phyloP scores from a whole-genome alignment of 2,113 vertebrate species.

The Xiphophorus maculatus region DNA sequence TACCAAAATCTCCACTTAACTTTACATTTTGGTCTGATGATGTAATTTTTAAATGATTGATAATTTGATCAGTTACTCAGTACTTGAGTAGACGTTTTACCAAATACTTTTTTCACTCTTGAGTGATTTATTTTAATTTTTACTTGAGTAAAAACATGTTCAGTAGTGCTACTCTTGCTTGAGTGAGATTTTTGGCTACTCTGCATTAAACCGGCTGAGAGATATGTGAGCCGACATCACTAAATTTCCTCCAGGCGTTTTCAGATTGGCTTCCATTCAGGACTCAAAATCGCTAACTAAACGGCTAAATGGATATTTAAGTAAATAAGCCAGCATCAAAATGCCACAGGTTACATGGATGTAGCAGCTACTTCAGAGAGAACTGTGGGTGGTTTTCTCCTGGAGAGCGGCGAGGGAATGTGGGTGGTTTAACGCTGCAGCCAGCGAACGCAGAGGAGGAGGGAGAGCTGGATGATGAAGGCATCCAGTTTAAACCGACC shows the following conservation, averaged over 20 bases:
- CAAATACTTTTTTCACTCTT: no score
- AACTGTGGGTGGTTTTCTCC: constrained; percentile 57
- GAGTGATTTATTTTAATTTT: no score
- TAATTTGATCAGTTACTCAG: no score
- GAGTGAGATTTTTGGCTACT: no score
- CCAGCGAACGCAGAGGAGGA: constrained; percentile 66
- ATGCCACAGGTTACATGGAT: constrained; percentile 25
- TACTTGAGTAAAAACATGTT: no score
- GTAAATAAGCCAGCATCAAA: not conserved
- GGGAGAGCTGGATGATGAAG: constrained; percentile 67
- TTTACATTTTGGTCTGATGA: no score
- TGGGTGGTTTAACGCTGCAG: constrained; percentile 65
- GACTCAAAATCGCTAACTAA: not conserved
- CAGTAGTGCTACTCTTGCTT: no score
- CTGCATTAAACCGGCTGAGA: no score
- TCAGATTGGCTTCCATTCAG: constrained; percentile 55
- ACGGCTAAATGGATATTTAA: not conserved
- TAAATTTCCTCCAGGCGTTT: constrained; percentile 45
- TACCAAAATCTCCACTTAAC: no score
- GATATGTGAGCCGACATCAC: constrained; percentile 34
- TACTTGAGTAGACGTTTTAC: no score
- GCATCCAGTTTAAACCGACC: not conserved
- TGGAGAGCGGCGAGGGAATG: constrained; percentile 52
- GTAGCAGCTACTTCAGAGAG: constrained; percentile 54
- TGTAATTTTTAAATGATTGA: no score